These are phyloP conservation scores for Falco naumanni DNA, from an alignment of 2,797 vertebrate genomes.

Conservation along the genomic window DNA sequence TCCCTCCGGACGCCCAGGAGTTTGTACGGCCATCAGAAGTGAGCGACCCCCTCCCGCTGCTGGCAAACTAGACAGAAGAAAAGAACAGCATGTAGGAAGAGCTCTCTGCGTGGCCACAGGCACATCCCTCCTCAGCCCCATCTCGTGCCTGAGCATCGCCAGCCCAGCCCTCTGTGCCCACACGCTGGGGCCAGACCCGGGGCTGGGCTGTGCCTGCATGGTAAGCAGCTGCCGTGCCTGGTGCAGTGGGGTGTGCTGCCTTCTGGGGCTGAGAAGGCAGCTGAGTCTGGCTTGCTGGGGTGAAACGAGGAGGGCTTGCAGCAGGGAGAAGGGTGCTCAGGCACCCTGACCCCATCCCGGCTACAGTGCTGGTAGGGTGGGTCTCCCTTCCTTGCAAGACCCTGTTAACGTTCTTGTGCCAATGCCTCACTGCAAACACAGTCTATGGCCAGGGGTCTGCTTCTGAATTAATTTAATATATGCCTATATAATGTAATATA, in stretches of 20 bases:
- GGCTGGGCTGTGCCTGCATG: not conserved
- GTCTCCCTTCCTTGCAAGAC: not conserved
- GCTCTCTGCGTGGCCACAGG: fast-evolving
- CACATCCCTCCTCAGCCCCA: not conserved
- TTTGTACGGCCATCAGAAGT: constrained; percentile 63
- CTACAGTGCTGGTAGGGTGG: not conserved
- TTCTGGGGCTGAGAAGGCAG: not conserved
- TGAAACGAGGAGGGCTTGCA: fast-evolving
- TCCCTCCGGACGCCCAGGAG: constrained; percentile 70
- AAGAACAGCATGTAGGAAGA: not conserved
- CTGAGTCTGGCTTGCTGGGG: not conserved
- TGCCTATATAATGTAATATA: fast-evolving
- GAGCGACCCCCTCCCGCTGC: constrained; percentile 62
- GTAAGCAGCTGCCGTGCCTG: not conserved
- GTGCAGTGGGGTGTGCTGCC: not conserved
- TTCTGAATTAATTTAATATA: not conserved
- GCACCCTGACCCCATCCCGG: not conserved
- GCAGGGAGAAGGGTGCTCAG: not conserved
- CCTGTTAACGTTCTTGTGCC: not conserved
- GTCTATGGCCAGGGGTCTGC: not conserved
- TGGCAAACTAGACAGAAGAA: not conserved
- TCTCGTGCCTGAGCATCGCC: not conserved
- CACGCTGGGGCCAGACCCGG: fast-evolving
- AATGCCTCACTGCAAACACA: not conserved
- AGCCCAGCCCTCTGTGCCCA: not conserved